These are phyloP conservation scores for Globia sparganii DNA, from an alignment of 2,888 invertebrate species.

Conservation along the genomic window DNA sequence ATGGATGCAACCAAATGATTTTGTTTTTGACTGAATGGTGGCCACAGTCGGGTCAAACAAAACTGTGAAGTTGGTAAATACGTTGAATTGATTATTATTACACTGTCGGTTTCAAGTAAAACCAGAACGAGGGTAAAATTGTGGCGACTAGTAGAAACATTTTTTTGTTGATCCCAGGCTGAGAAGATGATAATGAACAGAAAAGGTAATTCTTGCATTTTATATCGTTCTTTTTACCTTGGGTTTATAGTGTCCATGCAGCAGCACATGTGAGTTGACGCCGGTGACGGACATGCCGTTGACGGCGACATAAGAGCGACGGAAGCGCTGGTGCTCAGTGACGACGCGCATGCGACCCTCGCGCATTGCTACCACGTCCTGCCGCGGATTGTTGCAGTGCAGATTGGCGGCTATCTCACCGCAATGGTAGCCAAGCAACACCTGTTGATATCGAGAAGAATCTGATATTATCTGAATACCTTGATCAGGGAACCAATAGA, in stretches of 20 bases:
- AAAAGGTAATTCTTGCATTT: neutral
- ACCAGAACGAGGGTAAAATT: neutral
- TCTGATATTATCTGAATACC: neutral
- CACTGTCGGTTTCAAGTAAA: neutral
- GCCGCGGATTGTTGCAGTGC: conserved; percentile 91
- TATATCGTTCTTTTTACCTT: conserved; percentile 68
- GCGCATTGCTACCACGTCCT: conserved; percentile 83
- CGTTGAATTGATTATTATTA: neutral
- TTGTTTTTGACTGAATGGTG: neutral
- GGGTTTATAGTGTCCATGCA: conserved; percentile 73
- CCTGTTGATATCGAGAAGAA: conserved; percentile 71
- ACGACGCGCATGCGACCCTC: conserved; percentile 91
- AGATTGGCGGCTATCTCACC: conserved; percentile 93
- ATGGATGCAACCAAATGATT: no score
- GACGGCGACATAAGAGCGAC: conserved; percentile 84
- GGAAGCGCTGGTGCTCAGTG: conserved; percentile 88
- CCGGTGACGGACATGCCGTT: conserved; percentile 78
- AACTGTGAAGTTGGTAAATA: neutral
- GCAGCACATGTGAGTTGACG: conserved; percentile 75
- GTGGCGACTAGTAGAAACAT: neutral
- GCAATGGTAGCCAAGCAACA: conserved; percentile 92
- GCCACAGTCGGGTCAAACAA: neutral
- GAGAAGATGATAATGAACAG: neutral
- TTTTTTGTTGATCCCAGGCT: neutral
- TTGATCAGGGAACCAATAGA: neutral